These are phyloP conservation scores for Parascotia fuliginaria DNA, from an alignment of 2,888 invertebrate genomes.

Conservation along the genomic window DNA sequence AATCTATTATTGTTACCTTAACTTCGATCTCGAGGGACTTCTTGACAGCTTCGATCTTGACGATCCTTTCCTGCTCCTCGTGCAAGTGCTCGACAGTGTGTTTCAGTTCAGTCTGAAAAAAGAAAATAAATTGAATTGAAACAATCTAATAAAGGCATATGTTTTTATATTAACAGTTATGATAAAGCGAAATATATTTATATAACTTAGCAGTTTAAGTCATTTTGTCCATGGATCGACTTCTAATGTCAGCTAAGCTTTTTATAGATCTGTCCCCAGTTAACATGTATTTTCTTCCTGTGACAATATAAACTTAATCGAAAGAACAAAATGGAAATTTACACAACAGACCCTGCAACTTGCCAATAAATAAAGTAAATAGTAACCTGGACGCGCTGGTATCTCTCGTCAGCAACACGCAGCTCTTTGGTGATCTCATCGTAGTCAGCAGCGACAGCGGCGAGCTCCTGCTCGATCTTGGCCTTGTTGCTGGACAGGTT, in stretches of 20 bases:
- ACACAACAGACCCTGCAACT: not conserved
- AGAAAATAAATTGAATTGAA: not conserved
- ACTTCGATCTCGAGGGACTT: conserved; percentile 99
- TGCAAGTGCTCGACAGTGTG: conserved; percentile 97
- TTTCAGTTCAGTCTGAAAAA: conserved; percentile 92
- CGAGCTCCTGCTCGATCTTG: conserved; percentile 97
- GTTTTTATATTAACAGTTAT: no score
- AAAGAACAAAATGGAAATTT: no score
- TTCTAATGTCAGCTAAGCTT: no score
- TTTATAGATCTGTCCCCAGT: no score
- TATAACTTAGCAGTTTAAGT: no score
- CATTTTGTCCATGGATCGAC: no score
- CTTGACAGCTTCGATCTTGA: conserved; percentile 98
- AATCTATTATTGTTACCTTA: no score
- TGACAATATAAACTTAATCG: no score
- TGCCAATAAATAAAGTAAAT: no score
- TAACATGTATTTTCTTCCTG: no score
- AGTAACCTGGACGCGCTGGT: conserved; percentile 94
- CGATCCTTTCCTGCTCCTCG: conserved; percentile 98
- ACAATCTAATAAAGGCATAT: no score
- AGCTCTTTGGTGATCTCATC: conserved; percentile 99
- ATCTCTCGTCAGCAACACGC: conserved; percentile 96
- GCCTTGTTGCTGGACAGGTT: conserved; percentile 97
- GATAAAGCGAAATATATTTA: no score
- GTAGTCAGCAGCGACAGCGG: conserved; percentile 96